Base-by-base conservation (phyloP, 2,888 invertebrate species). In the Eumacrocentrus americanus region DNA sequence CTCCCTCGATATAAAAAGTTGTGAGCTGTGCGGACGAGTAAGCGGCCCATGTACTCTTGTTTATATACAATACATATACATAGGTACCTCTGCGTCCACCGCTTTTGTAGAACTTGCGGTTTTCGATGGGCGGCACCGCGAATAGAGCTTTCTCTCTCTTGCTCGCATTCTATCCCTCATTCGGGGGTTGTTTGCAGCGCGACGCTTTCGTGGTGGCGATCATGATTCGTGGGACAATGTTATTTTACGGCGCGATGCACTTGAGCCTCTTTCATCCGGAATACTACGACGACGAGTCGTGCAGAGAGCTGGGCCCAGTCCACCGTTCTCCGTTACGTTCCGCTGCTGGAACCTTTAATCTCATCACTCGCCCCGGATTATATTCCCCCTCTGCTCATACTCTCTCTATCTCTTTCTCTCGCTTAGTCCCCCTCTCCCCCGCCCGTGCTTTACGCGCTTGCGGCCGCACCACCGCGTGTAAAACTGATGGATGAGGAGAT, bases 221-320 rank as follows among this genome's bases (percentile, higher is more conserved):
- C 72, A 70, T 68, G 67, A 68, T 70, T 72, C 72, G 70, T 71
- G 73, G 73, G 71, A 75, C 80, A 79, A 80, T 79, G 80, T 80
- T 79, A 80, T 80, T 80, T 80, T 79, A 79, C 80, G 79, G 77
- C 74, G 75, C 71, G 76, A 68, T 79, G 78, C 74, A 72, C 72
- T 74, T 80, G 79, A 80, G 80, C 80, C 80, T 78, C 77, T 80
- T 80, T 80, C 76, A 78, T 76, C 78, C 79, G 73, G 64, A 63
- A 61, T 58, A 65, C 63, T 70, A 64, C 71, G 63, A 60, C 58
- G 64, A 67, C 60, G 60, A 51, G 58, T 54, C 62, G 55, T 61
- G 61, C 58, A 58, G 62, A 61, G 55, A 59, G 64, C 51, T 60
- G 47, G 37, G 34, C 44, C 22, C 52, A 35, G 52, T 44, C 52